These are phyloP conservation scores for Pantherophis alleghaniensis DNA, from an alignment of 2,797 vertebrate species.

Conservation along the genomic window DNA sequence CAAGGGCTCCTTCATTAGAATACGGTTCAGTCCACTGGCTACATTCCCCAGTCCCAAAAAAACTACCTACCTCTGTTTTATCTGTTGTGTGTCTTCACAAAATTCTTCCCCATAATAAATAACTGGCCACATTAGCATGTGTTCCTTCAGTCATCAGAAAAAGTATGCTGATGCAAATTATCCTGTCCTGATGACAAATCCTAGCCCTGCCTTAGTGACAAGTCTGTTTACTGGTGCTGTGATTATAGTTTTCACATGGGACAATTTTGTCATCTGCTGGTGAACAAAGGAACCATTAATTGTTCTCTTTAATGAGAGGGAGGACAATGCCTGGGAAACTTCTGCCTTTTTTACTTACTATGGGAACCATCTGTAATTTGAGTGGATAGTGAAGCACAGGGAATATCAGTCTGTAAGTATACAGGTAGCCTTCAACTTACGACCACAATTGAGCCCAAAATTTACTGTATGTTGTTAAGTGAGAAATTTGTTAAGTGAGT, in stretches of 20 bases:
- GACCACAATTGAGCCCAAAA: too few species aligned
- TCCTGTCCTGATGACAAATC: not conserved
- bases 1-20: not conserved
- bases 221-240: not conserved
- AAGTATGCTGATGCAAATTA: not conserved
- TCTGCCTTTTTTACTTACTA: not conserved
- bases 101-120: not conserved
- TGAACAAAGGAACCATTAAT: not conserved
- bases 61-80: not conserved
- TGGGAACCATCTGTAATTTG: not conserved
- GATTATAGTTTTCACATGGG: not conserved
- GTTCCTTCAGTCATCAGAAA: not conserved
- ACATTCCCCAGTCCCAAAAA: not conserved
- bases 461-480: too few species aligned
- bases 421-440: too few species aligned
- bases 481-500: too few species aligned
- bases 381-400: not conserved
- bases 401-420: not conserved
- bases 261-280: not conserved
- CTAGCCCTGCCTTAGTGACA: not conserved
- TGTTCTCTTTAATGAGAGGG: not conserved
- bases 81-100: not conserved
- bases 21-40: not conserved
- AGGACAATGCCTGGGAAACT: not conserved
- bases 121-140: not conserved